phyloP scores from a whole-genome alignment of 2,797 vertebrate genomes.

The Esox masquinongy region DNA sequence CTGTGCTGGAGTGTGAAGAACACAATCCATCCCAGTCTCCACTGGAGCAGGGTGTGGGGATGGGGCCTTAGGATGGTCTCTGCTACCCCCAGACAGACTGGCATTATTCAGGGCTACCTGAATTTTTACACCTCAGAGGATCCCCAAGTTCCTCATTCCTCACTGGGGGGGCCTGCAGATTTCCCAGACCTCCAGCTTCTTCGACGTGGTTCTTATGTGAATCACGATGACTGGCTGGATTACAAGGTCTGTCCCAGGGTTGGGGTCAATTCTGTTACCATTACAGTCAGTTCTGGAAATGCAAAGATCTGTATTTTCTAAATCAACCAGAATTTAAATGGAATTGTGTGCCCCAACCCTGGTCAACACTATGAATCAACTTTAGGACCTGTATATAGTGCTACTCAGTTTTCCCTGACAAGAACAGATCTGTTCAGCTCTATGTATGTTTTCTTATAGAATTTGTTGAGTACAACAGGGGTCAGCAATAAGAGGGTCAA shows the following conservation, averaged over 20 bases:
- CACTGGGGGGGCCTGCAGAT: background rate
- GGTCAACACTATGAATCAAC: slow-evolving; percentile 49
- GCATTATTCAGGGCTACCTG: slow-evolving; percentile 30
- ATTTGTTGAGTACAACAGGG: no score
- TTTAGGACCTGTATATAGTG: slow-evolving; percentile 36
- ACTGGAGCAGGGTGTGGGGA: slow-evolving; percentile 48
- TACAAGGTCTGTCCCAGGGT: slow-evolving; percentile 17
- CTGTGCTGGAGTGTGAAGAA: slow-evolving; percentile 57
- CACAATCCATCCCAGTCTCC: slow-evolving; percentile 59
- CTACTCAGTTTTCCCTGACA: slow-evolving; percentile 21
- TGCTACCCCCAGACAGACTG: slow-evolving; percentile 27
- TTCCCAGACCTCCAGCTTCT: background rate
- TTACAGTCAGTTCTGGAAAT: no score
- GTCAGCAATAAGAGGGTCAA: no score
- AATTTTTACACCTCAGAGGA: background rate
- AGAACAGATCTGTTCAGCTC: background rate
- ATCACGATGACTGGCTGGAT: slow-evolving; percentile 16
- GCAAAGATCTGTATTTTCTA: no score
- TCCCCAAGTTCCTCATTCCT: background rate
- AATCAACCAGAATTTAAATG: no score
- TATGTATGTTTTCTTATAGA: no score
- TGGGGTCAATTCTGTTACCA: no score
- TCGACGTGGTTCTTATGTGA: background rate
- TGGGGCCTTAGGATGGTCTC: slow-evolving; percentile 31
- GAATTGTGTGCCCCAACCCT: no score